Percentiles rank a stretch among this genome's conserved stretches.
Conservation (phyloP, 2,113 vertebrate genomes). For the Labeo catla region DNA sequence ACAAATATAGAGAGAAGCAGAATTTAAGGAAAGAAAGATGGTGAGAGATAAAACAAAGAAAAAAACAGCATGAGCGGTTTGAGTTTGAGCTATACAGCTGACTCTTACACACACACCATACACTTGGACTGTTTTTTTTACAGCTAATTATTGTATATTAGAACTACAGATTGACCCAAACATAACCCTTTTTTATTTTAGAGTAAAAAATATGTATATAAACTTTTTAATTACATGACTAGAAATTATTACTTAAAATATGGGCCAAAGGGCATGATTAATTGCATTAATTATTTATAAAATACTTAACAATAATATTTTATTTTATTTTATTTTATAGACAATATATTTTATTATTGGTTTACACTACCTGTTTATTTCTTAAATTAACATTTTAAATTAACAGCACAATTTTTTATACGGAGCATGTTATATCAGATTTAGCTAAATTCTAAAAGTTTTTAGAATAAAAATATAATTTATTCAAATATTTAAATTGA, state of each 20-base stretch:
- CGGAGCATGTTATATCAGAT: too few relatives aligned
- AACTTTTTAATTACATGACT: too few relatives aligned
- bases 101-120: background rate
- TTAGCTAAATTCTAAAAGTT: too few relatives aligned
- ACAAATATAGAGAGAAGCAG: background rate
- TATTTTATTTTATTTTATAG: background rate
- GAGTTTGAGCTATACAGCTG: background rate
- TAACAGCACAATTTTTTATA: too few relatives aligned
- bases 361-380: background rate
- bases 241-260: too few relatives aligned
- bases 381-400: too few relatives aligned
- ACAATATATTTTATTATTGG: background rate
- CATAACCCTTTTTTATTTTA: background rate
- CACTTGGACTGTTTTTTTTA: background rate
- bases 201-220: too few relatives aligned
- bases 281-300: background rate
- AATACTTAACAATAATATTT: background rate
- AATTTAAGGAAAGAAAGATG: constrained; percentile 11
- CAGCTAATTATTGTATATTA: background rate
- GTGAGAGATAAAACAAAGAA: background rate
- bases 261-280: background rate
- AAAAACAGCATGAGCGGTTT: background rate
- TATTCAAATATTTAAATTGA: too few relatives aligned
- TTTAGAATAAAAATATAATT: too few relatives aligned
- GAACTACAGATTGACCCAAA: background rate